Evolutionary conservation across 2,888 invertebrate species (phyloP).

Genomic region (Boloria euphrosyne): DNA sequence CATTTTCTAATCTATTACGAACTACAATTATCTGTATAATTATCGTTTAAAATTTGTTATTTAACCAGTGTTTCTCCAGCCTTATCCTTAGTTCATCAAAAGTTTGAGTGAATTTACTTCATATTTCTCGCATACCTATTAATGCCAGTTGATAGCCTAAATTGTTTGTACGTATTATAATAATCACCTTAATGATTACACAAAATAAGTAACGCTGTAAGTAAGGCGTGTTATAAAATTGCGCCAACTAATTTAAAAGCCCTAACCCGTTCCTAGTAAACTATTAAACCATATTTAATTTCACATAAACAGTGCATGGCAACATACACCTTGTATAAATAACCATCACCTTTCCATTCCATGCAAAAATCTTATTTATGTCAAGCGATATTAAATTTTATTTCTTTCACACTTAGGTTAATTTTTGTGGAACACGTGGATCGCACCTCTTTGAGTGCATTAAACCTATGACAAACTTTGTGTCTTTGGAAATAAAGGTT

Average conservation of each 20-base stretch:
- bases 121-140: not conserved
- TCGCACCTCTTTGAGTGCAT: constrained; percentile 39
- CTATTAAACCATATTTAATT: constrained; percentile 78
- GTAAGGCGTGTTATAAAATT: constrained; percentile 43
- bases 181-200: constrained; percentile 22
- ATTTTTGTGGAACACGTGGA: constrained; percentile 52
- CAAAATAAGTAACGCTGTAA: constrained; percentile 24
- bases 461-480: constrained; percentile 48
- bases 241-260: constrained; percentile 56
- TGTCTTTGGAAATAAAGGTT: constrained; percentile 45
- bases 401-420: constrained; percentile 49
- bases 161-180: constrained; percentile 24
- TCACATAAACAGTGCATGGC: constrained; percentile 70
- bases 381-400: constrained; percentile 58
- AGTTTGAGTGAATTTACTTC: not conserved
- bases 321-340: constrained; percentile 70
- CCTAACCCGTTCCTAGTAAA: constrained; percentile 68
- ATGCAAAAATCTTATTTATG: constrained; percentile 50
- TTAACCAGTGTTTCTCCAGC: not conserved
- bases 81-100: not conserved
- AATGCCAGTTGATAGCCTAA: not conserved
- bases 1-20: no score
- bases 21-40: not conserved
- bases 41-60: not conserved
- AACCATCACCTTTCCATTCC: constrained; percentile 58